These are phyloP conservation scores for Lottia scabra DNA, from an alignment of 2,888 invertebrate species.

Conservation along the genomic window DNA sequence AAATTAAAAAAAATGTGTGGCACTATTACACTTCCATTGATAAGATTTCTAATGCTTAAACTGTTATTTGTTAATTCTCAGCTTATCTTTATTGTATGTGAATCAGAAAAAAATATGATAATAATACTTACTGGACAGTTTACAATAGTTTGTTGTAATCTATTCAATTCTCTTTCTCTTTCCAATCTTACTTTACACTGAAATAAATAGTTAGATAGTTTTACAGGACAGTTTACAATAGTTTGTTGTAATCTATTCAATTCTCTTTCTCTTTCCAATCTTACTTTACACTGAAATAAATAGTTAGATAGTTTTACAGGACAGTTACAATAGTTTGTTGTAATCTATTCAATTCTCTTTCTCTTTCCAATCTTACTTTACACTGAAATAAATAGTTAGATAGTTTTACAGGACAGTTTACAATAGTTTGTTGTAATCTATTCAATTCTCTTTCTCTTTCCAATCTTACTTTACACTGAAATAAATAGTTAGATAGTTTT, in stretches of 20 bases:
- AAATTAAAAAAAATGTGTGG: too few species aligned
- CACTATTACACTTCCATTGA: too few species aligned
- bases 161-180: too few species aligned
- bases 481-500: constrained; percentile 10
- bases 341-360: constrained; percentile 51
- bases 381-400: constrained; percentile 44
- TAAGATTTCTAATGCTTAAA: too few species aligned
- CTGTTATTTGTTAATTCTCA: too few species aligned
- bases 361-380: constrained; percentile 53
- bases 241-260: constrained; percentile 54
- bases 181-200: too few species aligned
- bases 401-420: too few species aligned
- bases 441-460: constrained; percentile 55
- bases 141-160: neutral
- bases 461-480: constrained; percentile 58
- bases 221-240: too few species aligned
- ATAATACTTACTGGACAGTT: constrained; percentile 60
- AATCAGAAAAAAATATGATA: too few species aligned
- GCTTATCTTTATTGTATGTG: too few species aligned
- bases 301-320: neutral
- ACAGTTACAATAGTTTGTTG: too few species aligned
- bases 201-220: too few species aligned
- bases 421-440: constrained; percentile 52
- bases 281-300: constrained; percentile 52
- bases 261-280: constrained; percentile 55